Evolutionary conservation across 2,797 vertebrate genomes (phyloP), one percentile per base, ranked within the genome.

Genomic region (Oryzias sinensis): DNA sequence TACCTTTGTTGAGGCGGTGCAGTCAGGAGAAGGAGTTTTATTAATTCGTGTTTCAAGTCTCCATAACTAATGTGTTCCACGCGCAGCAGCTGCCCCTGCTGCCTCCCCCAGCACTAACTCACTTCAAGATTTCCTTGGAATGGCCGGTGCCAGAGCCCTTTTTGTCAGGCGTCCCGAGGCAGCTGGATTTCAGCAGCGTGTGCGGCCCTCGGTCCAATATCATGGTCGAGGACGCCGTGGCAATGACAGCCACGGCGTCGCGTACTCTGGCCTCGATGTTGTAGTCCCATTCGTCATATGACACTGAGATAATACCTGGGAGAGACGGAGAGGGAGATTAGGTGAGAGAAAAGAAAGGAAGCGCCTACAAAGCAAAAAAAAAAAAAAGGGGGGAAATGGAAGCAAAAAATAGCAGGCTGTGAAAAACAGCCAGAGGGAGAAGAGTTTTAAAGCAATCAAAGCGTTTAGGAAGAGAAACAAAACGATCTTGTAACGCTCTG

Each of bases 221-320:
- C 97, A 99, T 99, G 88, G 96, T 97, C 62, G 96, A 98, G 85
- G 96, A 95, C 53, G 97, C 97, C 0, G 94, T 98, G 87, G 97
- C 97, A 77, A 99, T 99, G 86, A 99, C 94, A 89, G 97, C 97
- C 79, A 99, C 96, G 74, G 97, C 97, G 63, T 99, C 97, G 83
- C 97, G 94, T 79, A 98, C 96, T 79, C 97, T 94, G 82, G 96
- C 96, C 82, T 97, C 94, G 79, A 96, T 95, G 84, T 94, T 95
- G 2, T 98, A 99, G 92, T 99, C 97, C 97, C 97, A 99, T 85
- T 99, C 97, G 52, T 99, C 97, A 27, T 99, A 99, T 43, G 97
- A 98, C 78, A 99, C 96, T 0, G 97, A 98, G 84, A 99, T 98
- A 72, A 99, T 93, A 73, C 97, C 92, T 1, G 91, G 53, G 68